Base-by-base conservation (phyloP, 2,888 invertebrate genomes). In the Carabus problematicus region DNA sequence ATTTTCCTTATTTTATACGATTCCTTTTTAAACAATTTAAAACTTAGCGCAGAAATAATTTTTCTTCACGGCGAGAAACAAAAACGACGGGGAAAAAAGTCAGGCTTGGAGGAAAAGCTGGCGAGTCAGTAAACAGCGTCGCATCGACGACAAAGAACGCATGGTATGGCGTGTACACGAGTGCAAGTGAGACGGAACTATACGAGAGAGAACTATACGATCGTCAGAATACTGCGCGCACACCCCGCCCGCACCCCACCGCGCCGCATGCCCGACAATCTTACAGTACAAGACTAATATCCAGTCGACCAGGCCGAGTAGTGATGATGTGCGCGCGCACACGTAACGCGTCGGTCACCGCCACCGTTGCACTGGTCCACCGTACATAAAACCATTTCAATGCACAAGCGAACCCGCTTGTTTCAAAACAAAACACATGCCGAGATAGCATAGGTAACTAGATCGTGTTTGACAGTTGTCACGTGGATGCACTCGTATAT, bases 381-480 rank as follows among this genome's bases (percentile, higher is more conserved):
- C 77, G 78, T 75, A 78, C 78, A 79, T 79, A 81, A 79, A 81
- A 80, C 80, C 79, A 82, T 82, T 82, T 80, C 80, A 81, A 81
- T 81, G 81, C 81, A 80, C 78, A 60, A 56, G 80, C 78, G 79
- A 81, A 81, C 79, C 80, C 81, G 81, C 80, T 80, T 80, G 81
- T 80, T 81, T 82, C 81, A 81, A 82, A 82, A 82, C 82, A 82
- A 82, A 82, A 82, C 82, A 81, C 81, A 81, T 81, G 81, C 81
- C 79, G 79, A 80, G 79, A 80, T 80, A 77, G 77, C 79, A 80
- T 79, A 81, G 80, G 81, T 80, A 80, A 81, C 79, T 78, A 79
- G 80, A 80, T 81, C 78, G 78, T 76, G 77, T 80, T 81, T 82
- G 82, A 82, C 81, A 81, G 80, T 80, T 80, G 81, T 81, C 81